Percentiles rank a stretch among this genome's conserved stretches.
Conservation (phyloP, 2,797 vertebrate species). For the Acrossocheilus fasciatus region DNA sequence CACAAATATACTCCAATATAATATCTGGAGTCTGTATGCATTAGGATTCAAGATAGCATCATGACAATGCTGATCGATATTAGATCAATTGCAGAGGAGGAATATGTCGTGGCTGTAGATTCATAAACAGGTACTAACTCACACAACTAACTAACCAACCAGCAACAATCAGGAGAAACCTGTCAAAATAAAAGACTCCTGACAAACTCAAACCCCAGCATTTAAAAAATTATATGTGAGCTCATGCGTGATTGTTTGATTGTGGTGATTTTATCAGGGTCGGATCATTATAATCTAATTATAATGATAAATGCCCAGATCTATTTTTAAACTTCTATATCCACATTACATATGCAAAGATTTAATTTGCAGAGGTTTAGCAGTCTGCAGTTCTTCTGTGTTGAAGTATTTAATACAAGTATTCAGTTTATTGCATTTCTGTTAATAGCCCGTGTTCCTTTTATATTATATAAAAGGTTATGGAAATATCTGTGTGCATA, state of each 20-base stretch:
- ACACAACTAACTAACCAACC: no score
- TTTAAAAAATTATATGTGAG: background rate
- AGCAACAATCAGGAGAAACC: background rate
- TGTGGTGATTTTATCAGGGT: background rate
- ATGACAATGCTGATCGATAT: background rate
- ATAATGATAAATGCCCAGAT: background rate
- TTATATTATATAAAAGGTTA: background rate
- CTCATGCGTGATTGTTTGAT: background rate
- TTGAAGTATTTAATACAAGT: no score
- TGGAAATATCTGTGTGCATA: background rate
- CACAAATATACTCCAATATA: no score
- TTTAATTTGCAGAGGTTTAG: background rate
- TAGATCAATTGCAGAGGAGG: background rate
- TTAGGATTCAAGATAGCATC: background rate
- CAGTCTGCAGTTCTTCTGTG: background rate
- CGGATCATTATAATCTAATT: background rate
- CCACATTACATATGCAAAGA: background rate
- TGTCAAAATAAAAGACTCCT: constrained; percentile 7
- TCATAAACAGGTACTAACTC: background rate
- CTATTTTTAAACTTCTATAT: background rate
- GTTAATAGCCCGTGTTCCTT: background rate
- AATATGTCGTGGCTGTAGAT: background rate
- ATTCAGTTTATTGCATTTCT: background rate
- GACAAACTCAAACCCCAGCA: background rate
- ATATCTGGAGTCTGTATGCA: background rate